Evolutionary conservation across 2,113 vertebrate genomes (phyloP), one percentile per base, ranked within the genome.

Genomic region (Mobula birostris): DNA sequence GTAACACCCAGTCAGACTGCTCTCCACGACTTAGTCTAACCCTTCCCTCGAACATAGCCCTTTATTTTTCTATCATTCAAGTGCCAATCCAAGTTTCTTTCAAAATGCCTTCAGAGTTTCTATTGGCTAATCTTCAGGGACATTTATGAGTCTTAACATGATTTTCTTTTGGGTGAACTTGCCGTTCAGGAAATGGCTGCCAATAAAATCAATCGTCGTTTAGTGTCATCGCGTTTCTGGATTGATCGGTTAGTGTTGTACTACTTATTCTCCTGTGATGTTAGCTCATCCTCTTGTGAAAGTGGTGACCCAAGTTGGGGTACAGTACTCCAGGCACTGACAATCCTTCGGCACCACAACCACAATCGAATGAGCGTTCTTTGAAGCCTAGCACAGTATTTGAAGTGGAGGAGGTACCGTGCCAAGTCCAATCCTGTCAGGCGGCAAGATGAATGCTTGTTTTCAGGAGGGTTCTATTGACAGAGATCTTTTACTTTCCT

Each of bases 401-500:
- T 90, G 61, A 90, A 32, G 61, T 90, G 61, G 61, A 66, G 4
- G 5, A 63, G 61, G 61, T 29, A 90, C 14, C 6, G 21, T 90
- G 85, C 85, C 85, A 90, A 68, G 14, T 17, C n/a, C 66, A n/a
- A 90, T 90, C 61, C 85, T 90, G 29, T 90, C 66, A 32, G 85
- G 85, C 21, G 14, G 2, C 27, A 90, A 90, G n/a, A 63, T 90
- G 63, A 88, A 88, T 63, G 58, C 58, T n/a, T 63, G 58, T 12
- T 66, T 66, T 61, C 66, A 29, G 85, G 61, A 90, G 85, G n/a
- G 61, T 29, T 90, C 63, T 19, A 61, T 19, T 5, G 61, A 90
- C 66, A 66, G 85, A 32, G n/a, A 88, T 88, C 83, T 88, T 63
- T 88, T n/a, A n/a, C 83, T 88, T 88, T 63, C 83, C 83, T 58